Conservation (phyloP, 1,140 invertebrate genomes). For the Drosophila lacteicornis region DNA sequence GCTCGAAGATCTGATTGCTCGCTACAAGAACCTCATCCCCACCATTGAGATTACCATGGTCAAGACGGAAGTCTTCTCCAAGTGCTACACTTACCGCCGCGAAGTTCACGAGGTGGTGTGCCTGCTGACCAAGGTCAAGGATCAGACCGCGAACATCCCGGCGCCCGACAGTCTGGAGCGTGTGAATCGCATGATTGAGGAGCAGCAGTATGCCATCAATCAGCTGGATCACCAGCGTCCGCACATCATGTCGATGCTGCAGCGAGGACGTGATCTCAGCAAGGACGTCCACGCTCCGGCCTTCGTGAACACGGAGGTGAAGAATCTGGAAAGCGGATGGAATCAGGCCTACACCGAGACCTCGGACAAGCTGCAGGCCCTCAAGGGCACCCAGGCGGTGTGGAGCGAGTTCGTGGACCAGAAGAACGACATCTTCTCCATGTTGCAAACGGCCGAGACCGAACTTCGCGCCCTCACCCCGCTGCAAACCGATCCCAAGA, state of each 20-base stretch:
- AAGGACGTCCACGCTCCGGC: conserved; percentile 93
- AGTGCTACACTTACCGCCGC: conserved; percentile 95
- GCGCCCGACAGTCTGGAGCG: conserved; percentile 91
- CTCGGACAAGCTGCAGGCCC: conserved; percentile 91
- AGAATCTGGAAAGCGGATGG: conserved; percentile 94
- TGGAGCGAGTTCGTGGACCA: conserved; percentile 95
- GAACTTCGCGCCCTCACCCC: conserved; percentile 87
- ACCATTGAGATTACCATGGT: conserved; percentile 96
- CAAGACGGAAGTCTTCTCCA: conserved; percentile 95
- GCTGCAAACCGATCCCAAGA: conserved; percentile 85
- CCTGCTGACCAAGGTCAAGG: conserved; percentile 90
- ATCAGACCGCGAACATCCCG: conserved; percentile 88
- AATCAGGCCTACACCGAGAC: conserved; percentile 94
- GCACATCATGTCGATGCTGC: conserved; percentile 95
- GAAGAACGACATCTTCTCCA: conserved; percentile 91
- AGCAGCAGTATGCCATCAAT: conserved; percentile 92
- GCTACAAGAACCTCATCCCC: conserved; percentile 96
- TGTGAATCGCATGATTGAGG: conserved; percentile 90
- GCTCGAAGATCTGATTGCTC: conserved; percentile 92
- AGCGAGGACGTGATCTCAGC: conserved; percentile 94
- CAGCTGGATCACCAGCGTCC: conserved; percentile 94
- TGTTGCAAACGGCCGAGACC: conserved; percentile 93
- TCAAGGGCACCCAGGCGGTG: conserved; percentile 93
- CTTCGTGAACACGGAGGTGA: conserved; percentile 93
- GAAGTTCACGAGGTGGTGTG: conserved; percentile 94